These are phyloP conservation scores for Chelonus formosanus DNA, from an alignment of 2,888 invertebrate genomes.

Conservation along the genomic window DNA sequence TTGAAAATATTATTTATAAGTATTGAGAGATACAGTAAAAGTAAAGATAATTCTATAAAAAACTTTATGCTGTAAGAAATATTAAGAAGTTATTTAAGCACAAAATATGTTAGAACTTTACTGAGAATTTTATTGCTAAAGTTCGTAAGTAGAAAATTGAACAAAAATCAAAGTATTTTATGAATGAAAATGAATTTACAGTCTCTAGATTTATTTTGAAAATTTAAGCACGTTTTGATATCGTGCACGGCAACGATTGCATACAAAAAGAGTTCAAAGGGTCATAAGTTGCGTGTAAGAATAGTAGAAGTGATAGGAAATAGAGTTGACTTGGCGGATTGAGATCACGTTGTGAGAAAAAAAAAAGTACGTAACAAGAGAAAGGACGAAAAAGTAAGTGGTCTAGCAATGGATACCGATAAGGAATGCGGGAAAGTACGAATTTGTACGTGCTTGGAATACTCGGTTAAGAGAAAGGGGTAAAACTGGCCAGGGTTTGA, in stretches of 20 bases:
- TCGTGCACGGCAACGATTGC: slow-evolving; percentile 6
- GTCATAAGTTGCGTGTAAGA: slow-evolving; percentile 33
- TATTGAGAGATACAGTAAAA: too few relatives aligned
- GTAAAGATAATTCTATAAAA: too few relatives aligned
- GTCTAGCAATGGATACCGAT: slow-evolving; percentile 38
- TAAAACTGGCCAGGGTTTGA: slow-evolving; percentile 28
- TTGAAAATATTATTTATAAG: too few relatives aligned
- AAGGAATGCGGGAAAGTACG: slow-evolving; percentile 52
- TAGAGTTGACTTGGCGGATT: slow-evolving; percentile 40
- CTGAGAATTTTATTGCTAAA: not conserved
- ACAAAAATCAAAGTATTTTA: not conserved
- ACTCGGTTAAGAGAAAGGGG: slow-evolving; percentile 34
- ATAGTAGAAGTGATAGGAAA: slow-evolving; percentile 41
- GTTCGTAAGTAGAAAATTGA: not conserved
- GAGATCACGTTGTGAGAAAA: slow-evolving; percentile 37
- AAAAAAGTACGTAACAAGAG: slow-evolving; percentile 18
- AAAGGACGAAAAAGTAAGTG: slow-evolving; percentile 11
- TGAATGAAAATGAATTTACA: slow-evolving; percentile 16
- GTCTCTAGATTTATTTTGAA: not conserved
- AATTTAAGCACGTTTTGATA: slow-evolving; percentile 7
- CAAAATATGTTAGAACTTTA: too few relatives aligned
- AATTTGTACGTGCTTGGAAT: slow-evolving; percentile 59
- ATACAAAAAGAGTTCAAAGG: slow-evolving; percentile 10
- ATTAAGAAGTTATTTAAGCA: not conserved
- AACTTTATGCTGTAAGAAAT: not conserved